These are phyloP conservation scores for Drosophila putrida DNA, from an alignment of 2,888 invertebrate species.

Conservation along the genomic window DNA sequence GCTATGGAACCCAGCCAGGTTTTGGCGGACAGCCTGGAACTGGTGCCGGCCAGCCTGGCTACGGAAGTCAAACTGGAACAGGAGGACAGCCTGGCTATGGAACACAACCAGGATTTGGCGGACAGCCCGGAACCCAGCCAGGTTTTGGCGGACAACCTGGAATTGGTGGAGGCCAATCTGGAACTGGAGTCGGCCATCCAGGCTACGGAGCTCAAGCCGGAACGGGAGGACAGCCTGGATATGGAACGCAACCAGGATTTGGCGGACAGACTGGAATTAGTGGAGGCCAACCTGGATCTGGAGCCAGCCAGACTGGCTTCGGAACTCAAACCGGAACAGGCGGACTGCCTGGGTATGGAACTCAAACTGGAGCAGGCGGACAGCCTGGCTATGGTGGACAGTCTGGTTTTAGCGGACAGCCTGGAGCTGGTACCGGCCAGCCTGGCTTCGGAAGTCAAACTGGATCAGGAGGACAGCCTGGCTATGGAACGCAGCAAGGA, in stretches of 20 bases:
- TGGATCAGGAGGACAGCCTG: conserved; percentile 25
- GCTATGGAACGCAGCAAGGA: conserved; percentile 15
- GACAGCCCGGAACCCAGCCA: conserved; percentile 1
- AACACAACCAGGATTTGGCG: conserved; percentile 23
- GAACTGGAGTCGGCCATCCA: not conserved
- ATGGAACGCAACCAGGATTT: conserved; percentile 12
- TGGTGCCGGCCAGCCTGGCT: conserved; percentile 39
- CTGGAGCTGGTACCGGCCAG: conserved; percentile 12
- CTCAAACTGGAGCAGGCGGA: conserved; percentile 15
- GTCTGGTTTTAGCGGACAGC: conserved; percentile 17
- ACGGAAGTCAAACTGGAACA: conserved; percentile 6
- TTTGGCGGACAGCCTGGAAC: conserved; percentile 9
- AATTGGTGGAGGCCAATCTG: conserved; percentile 13
- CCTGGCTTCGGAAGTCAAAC: conserved; percentile 2
- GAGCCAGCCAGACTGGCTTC: not conserved
- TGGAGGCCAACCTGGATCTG: conserved; percentile 17
- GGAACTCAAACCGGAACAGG: conserved; percentile 10
- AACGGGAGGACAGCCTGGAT: conserved; percentile 21
- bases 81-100: conserved; percentile 21
- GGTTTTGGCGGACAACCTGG: conserved; percentile 30
- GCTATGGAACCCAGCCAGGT: conserved; percentile 9
- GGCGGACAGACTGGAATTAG: too few relatives aligned
- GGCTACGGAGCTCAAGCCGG: conserved; percentile 23
- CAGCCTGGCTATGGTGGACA: conserved; percentile 17
- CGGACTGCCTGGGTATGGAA: conserved; percentile 30